These are phyloP conservation scores for Acanthopagrus latus DNA, from an alignment of 2,797 vertebrate genomes.

Conservation along the genomic window DNA sequence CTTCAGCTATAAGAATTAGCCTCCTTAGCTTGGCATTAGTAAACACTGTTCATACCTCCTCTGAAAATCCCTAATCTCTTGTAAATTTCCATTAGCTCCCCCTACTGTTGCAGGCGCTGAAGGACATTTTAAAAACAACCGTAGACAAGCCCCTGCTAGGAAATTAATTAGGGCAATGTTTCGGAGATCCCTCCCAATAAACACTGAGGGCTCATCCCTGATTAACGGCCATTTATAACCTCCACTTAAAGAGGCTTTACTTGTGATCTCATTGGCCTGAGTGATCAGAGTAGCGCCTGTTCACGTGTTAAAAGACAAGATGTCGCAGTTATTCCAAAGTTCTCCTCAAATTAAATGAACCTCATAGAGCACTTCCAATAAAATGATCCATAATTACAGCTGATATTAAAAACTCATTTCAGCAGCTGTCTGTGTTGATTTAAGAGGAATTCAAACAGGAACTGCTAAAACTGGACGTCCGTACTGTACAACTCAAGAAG, in stretches of 20 bases:
- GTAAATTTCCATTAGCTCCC: slow-evolving; percentile 76
- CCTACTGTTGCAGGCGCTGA: slow-evolving; percentile 68
- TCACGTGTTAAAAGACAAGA: slow-evolving; percentile 51
- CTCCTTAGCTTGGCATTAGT: slow-evolving; percentile 74
- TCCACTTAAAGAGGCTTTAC: slow-evolving; percentile 79
- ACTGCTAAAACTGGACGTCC: slow-evolving; percentile 15
- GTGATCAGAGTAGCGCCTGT: slow-evolving; percentile 59
- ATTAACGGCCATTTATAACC: slow-evolving; percentile 86
- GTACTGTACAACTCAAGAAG: slow-evolving; percentile 23
- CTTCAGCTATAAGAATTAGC: slow-evolving; percentile 74
- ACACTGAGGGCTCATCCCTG: slow-evolving; percentile 82
- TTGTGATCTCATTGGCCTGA: slow-evolving; percentile 75
- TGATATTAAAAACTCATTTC: slow-evolving; percentile 24
- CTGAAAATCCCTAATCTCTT: slow-evolving; percentile 77
- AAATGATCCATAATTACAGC: slow-evolving; percentile 14
- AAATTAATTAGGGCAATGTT: slow-evolving; percentile 86
- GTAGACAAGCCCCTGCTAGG: slow-evolving; percentile 63
- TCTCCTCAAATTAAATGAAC: slow-evolving; percentile 44
- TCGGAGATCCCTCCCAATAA: slow-evolving; percentile 80
- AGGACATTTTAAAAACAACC: slow-evolving; percentile 71
- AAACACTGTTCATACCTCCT: slow-evolving; percentile 71
- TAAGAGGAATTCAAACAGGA: slow-evolving; percentile 21
- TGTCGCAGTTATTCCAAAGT: slow-evolving; percentile 44
- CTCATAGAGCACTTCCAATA: slow-evolving; percentile 15
- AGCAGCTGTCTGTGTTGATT: neutral